These are phyloP conservation scores for Drosophila leontia DNA, from an alignment of 1,140 invertebrate species.

Conservation along the genomic window DNA sequence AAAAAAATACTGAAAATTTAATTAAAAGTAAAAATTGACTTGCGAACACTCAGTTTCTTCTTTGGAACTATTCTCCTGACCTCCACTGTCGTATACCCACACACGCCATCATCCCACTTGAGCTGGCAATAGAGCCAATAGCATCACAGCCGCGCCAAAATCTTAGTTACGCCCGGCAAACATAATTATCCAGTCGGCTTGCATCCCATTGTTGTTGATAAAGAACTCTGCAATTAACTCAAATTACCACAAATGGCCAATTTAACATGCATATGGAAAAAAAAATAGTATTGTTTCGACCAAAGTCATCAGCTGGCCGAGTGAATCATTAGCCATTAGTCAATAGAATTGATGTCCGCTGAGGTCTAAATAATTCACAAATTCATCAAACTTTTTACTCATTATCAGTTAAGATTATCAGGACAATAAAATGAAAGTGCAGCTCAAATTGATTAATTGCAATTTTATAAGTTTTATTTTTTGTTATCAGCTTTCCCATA, in stretches of 20 bases:
- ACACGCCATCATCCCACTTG: conserved; percentile 27
- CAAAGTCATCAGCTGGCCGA: conserved; percentile 29
- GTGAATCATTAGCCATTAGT: conserved; percentile 64
- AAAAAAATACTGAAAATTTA: neutral
- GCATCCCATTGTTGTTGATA: conserved; percentile 13
- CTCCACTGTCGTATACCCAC: conserved; percentile 16
- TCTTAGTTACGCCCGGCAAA: conserved; percentile 26
- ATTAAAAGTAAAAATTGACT: neutral
- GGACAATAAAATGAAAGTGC: neutral
- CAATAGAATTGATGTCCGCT: conserved; percentile 2
- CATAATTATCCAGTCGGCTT: conserved; percentile 10
- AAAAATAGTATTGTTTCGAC: conserved; percentile 1
- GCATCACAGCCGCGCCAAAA: conserved; percentile 55
- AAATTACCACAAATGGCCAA: conserved; percentile 30
- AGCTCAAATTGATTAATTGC: conserved; percentile 12
- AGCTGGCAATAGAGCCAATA: conserved; percentile 51
- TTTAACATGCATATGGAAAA: conserved; percentile 7
- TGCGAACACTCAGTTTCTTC: too few species aligned
- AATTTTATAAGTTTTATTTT: conserved; percentile 21
- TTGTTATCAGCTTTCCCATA: conserved; percentile 5
- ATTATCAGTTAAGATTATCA: conserved; percentile 9
- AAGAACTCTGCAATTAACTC: conserved; percentile 21
- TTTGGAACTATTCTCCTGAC: neutral
- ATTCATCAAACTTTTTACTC: conserved; percentile 11
- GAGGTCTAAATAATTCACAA: conserved; percentile 9